phyloP scores from a whole-genome alignment of 2,888 invertebrate genomes.

The Agrilus biguttatus region DNA sequence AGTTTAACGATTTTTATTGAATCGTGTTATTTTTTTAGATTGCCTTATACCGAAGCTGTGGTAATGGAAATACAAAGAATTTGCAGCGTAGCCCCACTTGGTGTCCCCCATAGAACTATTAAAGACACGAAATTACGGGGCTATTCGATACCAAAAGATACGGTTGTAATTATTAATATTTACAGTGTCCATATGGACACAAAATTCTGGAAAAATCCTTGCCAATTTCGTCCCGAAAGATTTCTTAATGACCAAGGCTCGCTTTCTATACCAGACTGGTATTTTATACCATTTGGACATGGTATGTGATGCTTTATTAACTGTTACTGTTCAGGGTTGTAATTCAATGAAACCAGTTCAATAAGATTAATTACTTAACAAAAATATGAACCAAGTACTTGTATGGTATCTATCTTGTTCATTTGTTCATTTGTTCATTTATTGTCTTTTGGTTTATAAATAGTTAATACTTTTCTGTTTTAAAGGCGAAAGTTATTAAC shows the following conservation, averaged over 20 bases:
- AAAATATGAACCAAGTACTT: no score
- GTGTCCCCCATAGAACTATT: conserved; percentile 36
- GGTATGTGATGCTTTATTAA: conserved; percentile 30
- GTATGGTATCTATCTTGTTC: no score
- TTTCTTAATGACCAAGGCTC: conserved; percentile 44
- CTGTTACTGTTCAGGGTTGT: background rate
- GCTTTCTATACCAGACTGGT: conserved; percentile 30
- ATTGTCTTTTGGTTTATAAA: no score
- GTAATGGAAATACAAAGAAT: conserved; percentile 37
- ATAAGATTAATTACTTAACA: no score
- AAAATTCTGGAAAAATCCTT: conserved; percentile 43
- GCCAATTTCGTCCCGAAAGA: conserved; percentile 46
- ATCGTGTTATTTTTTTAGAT: conserved; percentile 14
- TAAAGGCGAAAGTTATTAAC: no score
- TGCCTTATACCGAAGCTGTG: conserved; percentile 32
- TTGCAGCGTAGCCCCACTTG: conserved; percentile 36
- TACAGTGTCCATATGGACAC: conserved; percentile 46
- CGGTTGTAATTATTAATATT: conserved; percentile 43
- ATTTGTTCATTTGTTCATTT: no score
- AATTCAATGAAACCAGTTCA: no score
- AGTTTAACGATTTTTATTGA: no score
- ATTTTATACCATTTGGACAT: conserved; percentile 49
- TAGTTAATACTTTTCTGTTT: no score
- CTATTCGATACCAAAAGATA: conserved; percentile 35
- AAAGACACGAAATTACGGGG: conserved; percentile 31